A percentile compares a stretch with the other conserved stretches of the same genome.
These are phyloP conservation scores for Podabrus alpinus DNA, from an alignment of 2,888 invertebrate species.

Conservation along the genomic window DNA sequence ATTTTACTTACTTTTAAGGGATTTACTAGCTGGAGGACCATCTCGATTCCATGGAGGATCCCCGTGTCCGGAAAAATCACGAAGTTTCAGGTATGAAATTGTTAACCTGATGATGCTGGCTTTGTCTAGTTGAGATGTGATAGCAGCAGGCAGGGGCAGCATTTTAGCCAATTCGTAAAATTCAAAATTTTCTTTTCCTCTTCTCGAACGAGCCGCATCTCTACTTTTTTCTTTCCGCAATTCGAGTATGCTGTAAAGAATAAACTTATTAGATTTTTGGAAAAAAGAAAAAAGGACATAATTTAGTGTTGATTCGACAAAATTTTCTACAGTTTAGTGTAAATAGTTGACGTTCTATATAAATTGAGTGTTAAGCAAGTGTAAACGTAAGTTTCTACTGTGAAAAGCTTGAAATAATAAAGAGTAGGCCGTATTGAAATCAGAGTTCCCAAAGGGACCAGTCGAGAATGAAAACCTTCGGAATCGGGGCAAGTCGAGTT, in stretches of 20 bases:
- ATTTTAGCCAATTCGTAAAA: slow-evolving; percentile 95
- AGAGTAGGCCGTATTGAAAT: slow-evolving; percentile 49
- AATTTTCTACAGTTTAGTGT: neutral
- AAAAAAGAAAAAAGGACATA: neutral
- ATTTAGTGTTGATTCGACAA: neutral
- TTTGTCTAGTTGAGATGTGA: slow-evolving; percentile 93
- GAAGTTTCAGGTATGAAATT: slow-evolving; percentile 91
- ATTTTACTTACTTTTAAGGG: slow-evolving; percentile 74
- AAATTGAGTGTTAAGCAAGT: slow-evolving; percentile 18
- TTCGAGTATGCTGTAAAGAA: slow-evolving; percentile 84
- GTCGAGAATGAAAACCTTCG: slow-evolving; percentile 49
- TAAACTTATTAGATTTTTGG: neutral
- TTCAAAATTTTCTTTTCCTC: slow-evolving; percentile 95
- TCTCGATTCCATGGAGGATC: slow-evolving; percentile 95
- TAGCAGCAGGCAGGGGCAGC: slow-evolving; percentile 88
- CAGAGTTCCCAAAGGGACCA: slow-evolving; percentile 49
- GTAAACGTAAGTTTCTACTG: slow-evolving; percentile 22
- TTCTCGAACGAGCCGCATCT: slow-evolving; percentile 87
- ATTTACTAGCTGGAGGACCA: slow-evolving; percentile 76
- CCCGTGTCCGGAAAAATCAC: slow-evolving; percentile 94
- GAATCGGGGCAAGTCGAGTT: slow-evolving; percentile 49
- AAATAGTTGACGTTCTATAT: slow-evolving; percentile 8
- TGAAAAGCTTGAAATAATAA: slow-evolving; percentile 31
- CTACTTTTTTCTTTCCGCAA: slow-evolving; percentile 91
- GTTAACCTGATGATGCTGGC: slow-evolving; percentile 95